A percentile compares a stretch with the other conserved stretches of the same genome.
Evolutionary conservation across 2,888 invertebrate species (phyloP).

Genomic region (Andrena praecox): DNA sequence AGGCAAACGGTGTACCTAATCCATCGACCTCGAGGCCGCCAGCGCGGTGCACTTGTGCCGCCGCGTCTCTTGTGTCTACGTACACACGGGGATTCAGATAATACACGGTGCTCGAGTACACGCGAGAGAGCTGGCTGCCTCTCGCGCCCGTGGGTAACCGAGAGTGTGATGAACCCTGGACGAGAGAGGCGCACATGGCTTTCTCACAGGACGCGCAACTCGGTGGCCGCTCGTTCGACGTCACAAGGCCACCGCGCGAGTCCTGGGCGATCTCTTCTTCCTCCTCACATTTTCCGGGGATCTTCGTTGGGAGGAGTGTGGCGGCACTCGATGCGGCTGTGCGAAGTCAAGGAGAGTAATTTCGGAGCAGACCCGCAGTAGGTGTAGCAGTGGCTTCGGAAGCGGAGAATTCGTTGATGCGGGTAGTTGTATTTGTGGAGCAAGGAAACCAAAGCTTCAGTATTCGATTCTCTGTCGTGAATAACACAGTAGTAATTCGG

Average conservation of each 20-base stretch:
- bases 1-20: slow-evolving; percentile 62
- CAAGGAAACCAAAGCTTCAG: no score
- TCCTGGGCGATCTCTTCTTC: neutral
- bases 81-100: slow-evolving; percentile 71
- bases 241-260: neutral
- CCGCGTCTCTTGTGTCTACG: slow-evolving; percentile 43
- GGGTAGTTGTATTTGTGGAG: no score
- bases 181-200: slow-evolving; percentile 37
- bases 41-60: slow-evolving; percentile 42
- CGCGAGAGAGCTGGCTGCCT: slow-evolving; percentile 62
- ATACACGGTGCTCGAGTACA: slow-evolving; percentile 65
- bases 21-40: slow-evolving; percentile 65
- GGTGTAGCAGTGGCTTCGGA: no score
- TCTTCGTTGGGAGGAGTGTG: neutral
- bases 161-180: slow-evolving; percentile 70
- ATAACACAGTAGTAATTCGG: no score
- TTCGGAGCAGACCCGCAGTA: no score
- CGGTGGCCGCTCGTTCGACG: neutral
- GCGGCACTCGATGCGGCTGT: no score
- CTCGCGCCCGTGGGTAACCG: slow-evolving; percentile 63
- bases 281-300: neutral
- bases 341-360: no score
- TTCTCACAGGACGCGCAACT: slow-evolving; percentile 50
- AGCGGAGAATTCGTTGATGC: no score
- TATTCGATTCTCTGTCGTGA: no score